A percentile compares a stretch with the other conserved stretches of the same genome.
Evolutionary conservation across 2,797 vertebrate genomes (phyloP).

Genomic region (Pipistrellus kuhlii): DNA sequence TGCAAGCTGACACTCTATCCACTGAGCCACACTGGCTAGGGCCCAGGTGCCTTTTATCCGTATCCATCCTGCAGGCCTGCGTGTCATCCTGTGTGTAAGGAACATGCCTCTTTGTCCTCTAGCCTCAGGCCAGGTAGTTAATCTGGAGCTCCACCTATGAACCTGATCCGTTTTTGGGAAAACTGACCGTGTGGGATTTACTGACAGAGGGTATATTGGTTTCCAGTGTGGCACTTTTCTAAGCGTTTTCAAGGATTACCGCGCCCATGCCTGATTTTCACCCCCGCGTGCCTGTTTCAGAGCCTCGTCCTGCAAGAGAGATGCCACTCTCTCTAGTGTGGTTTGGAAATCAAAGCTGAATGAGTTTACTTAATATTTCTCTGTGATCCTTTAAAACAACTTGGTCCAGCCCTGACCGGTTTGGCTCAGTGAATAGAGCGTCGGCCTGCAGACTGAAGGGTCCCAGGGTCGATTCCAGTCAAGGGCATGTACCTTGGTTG

Average conservation of each 20-base stretch:
- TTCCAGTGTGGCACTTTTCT: neutral
- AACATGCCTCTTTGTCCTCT: neutral
- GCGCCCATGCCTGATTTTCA: neutral
- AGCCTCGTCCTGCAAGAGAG: neutral
- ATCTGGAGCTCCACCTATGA: neutral
- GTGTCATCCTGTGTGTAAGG: neutral
- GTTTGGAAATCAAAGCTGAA: neutral
- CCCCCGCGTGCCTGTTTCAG: neutral
- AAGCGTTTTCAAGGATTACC: neutral
- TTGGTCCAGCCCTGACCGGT: neutral
- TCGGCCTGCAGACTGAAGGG: too few species aligned
- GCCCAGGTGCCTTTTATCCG: neutral
- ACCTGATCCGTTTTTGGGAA: neutral
- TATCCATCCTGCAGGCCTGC: neutral
- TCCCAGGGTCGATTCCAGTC: too few species aligned
- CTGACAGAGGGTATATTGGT: neutral
- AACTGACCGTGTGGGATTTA: neutral
- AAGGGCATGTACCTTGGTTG: too few species aligned
- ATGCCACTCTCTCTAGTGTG: neutral
- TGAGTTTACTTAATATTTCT: slow-evolving; percentile 10
- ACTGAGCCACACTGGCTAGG: too few species aligned
- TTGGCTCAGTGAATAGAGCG: too few species aligned
- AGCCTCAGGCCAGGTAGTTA: neutral
- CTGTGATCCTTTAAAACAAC: slow-evolving; percentile 5
- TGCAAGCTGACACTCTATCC: too few species aligned